Base-by-base conservation (phyloP, 2,113 vertebrate species). In the Galeopterus variegatus region DNA sequence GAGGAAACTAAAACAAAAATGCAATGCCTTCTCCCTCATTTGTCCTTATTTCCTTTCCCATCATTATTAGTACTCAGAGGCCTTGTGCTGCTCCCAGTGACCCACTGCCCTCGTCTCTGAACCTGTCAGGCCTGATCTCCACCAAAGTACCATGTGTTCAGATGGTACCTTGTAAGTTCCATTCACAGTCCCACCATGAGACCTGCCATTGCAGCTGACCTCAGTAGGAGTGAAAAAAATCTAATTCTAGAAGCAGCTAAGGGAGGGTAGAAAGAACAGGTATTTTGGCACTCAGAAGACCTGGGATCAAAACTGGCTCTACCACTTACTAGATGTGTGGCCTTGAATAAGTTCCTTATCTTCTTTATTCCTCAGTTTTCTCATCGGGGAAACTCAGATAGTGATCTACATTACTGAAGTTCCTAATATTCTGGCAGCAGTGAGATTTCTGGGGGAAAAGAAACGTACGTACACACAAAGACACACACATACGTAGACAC, bases 391-490 rank as follows among this genome's bases (percentile, higher is more conserved):
- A 91, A 73, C 62, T 70, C 14, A 62, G 54, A 17, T 5, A 58
- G 9, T 89, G 75, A 90, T 7, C 60, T 69, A 19, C 6, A 67
- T 48, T 67, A n/a, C 28, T 90, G 41, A 60, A 50, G 31, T 95
- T 85, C 72, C 90, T 90, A 10, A 13, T 95, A 17, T 80, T 93
- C 58, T 52, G 31, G 50, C 81, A 76, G 69, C 18, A 93, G 41
- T 52, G 45, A 65, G 50, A n/a, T 75, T 21, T 67, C 80, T 4
- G 5, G 65, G 65, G 50, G 19, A n/a, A 77, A 93, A 60, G n/a
- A 91, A 75, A 58, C 48, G 24, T 69, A 52, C 6, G 45, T 48
- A 31, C 33, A 54, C n/a, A 69, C 45, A 41, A 24, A 45, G 28
- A 50, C 7, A 75, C 41, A 65, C 7, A 45, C 33, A 54, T 26